phyloP scores from a whole-genome alignment of 2,113 vertebrate species.

The Mixornis gularis region DNA sequence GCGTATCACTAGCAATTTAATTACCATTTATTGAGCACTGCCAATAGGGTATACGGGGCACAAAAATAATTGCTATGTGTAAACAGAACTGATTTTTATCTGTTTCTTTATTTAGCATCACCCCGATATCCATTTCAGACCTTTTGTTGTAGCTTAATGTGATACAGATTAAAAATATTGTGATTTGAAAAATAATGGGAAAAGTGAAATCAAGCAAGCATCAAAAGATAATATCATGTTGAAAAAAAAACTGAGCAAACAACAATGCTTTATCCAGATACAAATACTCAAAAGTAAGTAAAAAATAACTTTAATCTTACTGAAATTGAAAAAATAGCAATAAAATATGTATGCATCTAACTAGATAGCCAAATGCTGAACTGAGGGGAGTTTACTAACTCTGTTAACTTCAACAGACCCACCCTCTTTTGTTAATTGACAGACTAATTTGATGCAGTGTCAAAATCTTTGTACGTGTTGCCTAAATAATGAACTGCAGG shows the following conservation, averaged over 20 bases:
- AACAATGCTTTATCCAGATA: neutral
- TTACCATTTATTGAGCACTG: neutral
- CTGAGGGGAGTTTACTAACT: neutral
- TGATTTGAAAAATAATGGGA: neutral
- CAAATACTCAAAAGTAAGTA: neutral
- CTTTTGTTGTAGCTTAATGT: neutral
- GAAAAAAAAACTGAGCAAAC: neutral
- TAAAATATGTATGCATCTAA: neutral
- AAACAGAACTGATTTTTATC: neutral
- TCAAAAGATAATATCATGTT: neutral
- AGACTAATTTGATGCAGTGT: neutral
- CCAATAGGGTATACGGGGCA: neutral
- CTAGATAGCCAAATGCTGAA: neutral
- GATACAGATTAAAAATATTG: neutral
- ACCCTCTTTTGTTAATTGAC: neutral
- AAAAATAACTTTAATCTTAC: neutral
- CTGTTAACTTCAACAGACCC: neutral
- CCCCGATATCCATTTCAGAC: neutral
- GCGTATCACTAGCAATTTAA: neutral
- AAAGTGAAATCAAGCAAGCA: neutral
- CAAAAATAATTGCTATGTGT: neutral
- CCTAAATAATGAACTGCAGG: neutral
- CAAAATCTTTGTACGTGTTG: neutral
- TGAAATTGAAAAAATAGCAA: neutral
- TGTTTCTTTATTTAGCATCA: neutral